These are phyloP conservation scores for Lasioglossum figueresi DNA, from an alignment of 2,888 invertebrate genomes.

Conservation along the genomic window DNA sequence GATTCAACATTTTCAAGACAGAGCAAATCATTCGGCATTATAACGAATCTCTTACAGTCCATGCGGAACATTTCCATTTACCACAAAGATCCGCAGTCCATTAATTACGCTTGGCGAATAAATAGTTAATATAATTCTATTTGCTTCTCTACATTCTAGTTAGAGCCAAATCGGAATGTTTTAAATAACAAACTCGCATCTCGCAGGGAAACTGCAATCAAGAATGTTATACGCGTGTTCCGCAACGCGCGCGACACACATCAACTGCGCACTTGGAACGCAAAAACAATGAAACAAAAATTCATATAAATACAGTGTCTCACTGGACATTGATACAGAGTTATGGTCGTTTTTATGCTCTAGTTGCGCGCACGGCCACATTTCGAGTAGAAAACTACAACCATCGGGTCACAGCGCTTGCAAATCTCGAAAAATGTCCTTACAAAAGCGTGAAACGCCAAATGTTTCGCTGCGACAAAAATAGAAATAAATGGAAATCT, in stretches of 20 bases:
- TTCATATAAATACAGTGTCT: background rate
- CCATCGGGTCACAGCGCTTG: background rate
- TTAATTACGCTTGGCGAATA: background rate
- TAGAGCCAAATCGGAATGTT: background rate
- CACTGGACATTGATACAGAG: background rate
- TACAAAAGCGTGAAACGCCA: background rate
- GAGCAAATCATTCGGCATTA: background rate
- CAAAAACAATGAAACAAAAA: slow-evolving; percentile 6
- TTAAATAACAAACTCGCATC: background rate
- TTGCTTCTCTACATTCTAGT: background rate
- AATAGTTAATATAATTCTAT: background rate
- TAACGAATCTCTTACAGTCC: background rate
- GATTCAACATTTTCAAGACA: background rate
- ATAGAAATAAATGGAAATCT: background rate
- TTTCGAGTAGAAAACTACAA: background rate
- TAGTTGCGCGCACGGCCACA: background rate
- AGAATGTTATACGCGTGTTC: background rate
- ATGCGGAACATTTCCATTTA: background rate
- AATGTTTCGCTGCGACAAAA: background rate
- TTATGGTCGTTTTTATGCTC: background rate
- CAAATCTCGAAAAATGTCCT: background rate
- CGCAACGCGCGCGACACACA: background rate
- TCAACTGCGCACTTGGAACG: background rate
- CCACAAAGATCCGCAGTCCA: background rate
- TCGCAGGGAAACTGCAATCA: background rate